Evolutionary conservation across 2,888 invertebrate species (phyloP).

Genomic region (Dasysyrphus tricinctus): DNA sequence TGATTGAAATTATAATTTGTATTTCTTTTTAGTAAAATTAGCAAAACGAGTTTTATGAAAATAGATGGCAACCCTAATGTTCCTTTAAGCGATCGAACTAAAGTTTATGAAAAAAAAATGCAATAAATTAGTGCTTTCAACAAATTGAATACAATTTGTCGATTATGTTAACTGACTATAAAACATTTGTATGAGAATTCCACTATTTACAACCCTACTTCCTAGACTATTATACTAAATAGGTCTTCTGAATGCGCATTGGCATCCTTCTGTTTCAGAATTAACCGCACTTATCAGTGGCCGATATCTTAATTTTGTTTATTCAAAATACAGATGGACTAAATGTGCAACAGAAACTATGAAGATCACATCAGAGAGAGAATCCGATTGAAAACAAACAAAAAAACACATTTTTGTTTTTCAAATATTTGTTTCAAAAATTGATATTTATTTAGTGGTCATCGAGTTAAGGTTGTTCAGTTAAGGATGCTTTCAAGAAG

Average conservation of each 20-base stretch:
- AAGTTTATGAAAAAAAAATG: no score
- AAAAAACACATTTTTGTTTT: not conserved
- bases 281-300: conserved; percentile 71
- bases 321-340: conserved; percentile 65
- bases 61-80: no score
- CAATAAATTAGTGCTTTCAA: no score
- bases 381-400: not conserved
- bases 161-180: no score
- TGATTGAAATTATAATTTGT: no score
- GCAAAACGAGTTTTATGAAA: no score
- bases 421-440: conserved; percentile 22
- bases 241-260: not conserved
- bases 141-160: no score
- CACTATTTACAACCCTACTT: not conserved
- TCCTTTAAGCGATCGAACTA: no score
- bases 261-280: conserved; percentile 65
- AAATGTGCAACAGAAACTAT: conserved; percentile 55
- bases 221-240: not conserved
- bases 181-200: no score
- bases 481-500: conserved; percentile 4
- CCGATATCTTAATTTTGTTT: conserved; percentile 70
- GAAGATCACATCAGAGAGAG: conserved; percentile 2
- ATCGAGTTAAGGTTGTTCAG: conserved; percentile 42
- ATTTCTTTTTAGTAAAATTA: no score
- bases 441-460: conserved; percentile 52